Evolutionary conservation across 2,113 vertebrate species (phyloP).

Genomic region (Strix aluco): DNA sequence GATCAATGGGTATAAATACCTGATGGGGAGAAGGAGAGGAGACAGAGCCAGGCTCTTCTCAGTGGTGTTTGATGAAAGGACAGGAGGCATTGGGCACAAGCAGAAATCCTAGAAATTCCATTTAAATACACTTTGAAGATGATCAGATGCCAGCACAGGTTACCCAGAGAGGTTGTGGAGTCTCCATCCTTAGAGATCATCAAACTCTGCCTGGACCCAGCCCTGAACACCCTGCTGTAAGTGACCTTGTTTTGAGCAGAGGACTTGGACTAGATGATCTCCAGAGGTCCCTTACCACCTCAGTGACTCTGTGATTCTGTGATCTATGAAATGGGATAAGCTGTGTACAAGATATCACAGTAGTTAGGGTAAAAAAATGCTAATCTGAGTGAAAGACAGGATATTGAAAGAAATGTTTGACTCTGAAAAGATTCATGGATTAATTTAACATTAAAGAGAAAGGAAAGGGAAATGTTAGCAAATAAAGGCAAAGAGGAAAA

Average conservation of each 20-base stretch:
- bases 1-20: not conserved
- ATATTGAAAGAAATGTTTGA: not conserved
- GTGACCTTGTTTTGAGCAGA: not conserved
- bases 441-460: not conserved
- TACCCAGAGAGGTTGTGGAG: not conserved
- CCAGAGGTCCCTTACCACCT: not conserved
- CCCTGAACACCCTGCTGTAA: not conserved
- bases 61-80: not conserved
- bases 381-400: not conserved
- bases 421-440: not conserved
- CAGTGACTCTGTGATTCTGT: not conserved
- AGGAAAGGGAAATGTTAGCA: not conserved
- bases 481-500: not conserved
- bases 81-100: not conserved
- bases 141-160: not conserved
- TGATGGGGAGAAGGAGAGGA: not conserved
- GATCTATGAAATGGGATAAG: not conserved
- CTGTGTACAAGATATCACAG: not conserved
- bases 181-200: not conserved
- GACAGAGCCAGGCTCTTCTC: not conserved
- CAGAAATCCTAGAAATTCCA: not conserved
- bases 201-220: not conserved
- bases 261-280: not conserved
- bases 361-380: not conserved
- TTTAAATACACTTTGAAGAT: not conserved